A percentile compares a stretch with the other conserved stretches of the same genome.
Conservation (phyloP, 2,888 invertebrate genomes). For the Drosophila austrosaltans region DNA sequence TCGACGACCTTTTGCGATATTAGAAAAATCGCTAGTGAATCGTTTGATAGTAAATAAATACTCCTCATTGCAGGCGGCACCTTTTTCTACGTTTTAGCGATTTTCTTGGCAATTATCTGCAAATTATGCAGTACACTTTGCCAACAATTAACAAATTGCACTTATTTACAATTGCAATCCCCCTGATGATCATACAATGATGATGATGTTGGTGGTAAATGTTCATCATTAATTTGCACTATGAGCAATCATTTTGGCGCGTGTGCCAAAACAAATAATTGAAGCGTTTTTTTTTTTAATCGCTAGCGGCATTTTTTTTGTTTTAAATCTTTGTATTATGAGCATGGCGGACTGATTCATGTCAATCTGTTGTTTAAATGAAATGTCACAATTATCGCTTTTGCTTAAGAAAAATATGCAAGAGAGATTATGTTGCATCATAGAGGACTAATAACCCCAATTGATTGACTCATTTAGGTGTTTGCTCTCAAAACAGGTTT, state of each 20-base stretch:
- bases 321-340: slow-evolving; percentile 16
- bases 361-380: slow-evolving; percentile 27
- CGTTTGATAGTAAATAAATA: slow-evolving; percentile 47
- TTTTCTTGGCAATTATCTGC: slow-evolving; percentile 65
- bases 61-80: slow-evolving; percentile 57
- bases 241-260: slow-evolving; percentile 76
- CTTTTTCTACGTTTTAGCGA: slow-evolving; percentile 63
- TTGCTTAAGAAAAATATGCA: slow-evolving; percentile 36
- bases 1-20: slow-evolving; percentile 59
- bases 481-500: slow-evolving; percentile 48
- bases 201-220: slow-evolving; percentile 63
- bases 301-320: slow-evolving; percentile 36
- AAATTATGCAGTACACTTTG: slow-evolving; percentile 72
- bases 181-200: slow-evolving; percentile 29
- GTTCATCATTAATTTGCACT: slow-evolving; percentile 67
- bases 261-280: slow-evolving; percentile 65
- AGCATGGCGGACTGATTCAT: slow-evolving; percentile 65
- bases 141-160: slow-evolving; percentile 73
- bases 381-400: slow-evolving; percentile 14
- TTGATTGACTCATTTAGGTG: slow-evolving; percentile 59
- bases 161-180: slow-evolving; percentile 41
- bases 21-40: slow-evolving; percentile 47
- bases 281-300: slow-evolving; percentile 51
- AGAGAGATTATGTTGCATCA: slow-evolving; percentile 41
- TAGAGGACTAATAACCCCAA: slow-evolving; percentile 11